These are phyloP conservation scores for Lucifuga dentata DNA, from an alignment of 2,113 vertebrate genomes.

Conservation along the genomic window DNA sequence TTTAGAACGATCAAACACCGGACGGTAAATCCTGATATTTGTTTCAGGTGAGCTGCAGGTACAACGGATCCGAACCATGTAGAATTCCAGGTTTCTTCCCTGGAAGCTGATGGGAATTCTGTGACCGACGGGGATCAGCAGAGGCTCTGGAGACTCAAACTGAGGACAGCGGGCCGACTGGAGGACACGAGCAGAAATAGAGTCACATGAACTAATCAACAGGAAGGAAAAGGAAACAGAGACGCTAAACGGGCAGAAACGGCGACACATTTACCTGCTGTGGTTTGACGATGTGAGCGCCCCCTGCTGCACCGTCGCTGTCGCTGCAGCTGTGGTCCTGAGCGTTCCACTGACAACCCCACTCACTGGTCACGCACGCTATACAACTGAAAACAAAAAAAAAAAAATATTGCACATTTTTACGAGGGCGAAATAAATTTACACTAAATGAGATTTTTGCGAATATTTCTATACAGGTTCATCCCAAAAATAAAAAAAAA, in stretches of 20 bases:
- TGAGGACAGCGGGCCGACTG: slow-evolving; percentile 85
- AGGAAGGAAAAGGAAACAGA: too few species aligned
- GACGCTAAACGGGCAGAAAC: too few species aligned
- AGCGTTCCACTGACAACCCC: slow-evolving; percentile 94
- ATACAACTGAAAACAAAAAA: slow-evolving; percentile 85
- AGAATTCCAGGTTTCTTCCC: slow-evolving; percentile 87
- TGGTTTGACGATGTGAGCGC: slow-evolving; percentile 81
- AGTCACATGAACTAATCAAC: background rate
- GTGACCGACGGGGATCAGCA: slow-evolving; percentile 87
- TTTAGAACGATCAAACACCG: background rate
- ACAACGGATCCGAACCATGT: slow-evolving; percentile 65
- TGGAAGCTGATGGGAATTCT: slow-evolving; percentile 85
- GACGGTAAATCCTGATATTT: too few species aligned
- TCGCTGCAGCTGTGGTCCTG: slow-evolving; percentile 87
- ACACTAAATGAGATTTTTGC: too few species aligned
- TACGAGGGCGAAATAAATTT: too few species aligned
- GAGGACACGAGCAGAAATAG: background rate
- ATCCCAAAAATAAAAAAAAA: too few species aligned
- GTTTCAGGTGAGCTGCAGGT: background rate
- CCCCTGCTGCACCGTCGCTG: slow-evolving; percentile 34
- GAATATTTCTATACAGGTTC: too few species aligned
- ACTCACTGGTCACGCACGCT: slow-evolving; percentile 91
- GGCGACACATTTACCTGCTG: slow-evolving; percentile 84
- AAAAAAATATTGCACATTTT: too few species aligned
- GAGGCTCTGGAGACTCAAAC: slow-evolving; percentile 87